Evolutionary conservation across 2,797 vertebrate species (phyloP), one percentile per base, ranked within the genome.

Genomic region (Anniella stebbinsi): DNA sequence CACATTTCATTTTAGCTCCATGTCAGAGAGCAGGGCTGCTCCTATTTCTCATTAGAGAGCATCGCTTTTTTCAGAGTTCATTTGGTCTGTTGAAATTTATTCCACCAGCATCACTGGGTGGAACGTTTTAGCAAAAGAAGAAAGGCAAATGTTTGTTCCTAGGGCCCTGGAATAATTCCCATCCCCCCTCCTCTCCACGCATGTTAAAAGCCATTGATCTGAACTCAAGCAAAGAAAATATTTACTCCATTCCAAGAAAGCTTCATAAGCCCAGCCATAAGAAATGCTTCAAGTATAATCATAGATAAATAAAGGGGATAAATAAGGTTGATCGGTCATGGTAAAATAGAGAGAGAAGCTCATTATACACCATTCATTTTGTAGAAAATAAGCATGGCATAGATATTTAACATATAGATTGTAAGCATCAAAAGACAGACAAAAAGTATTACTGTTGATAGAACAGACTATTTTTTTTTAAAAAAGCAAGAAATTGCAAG

Each of bases 381-480:
- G 48, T 17, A 54, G 73, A n/a, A 85, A 85, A 80, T 33, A 88
- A 87, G 25, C 76, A 75, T 28, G 25, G 76, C 38, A 48, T 30
- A 75, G 87, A 88, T 91, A 86, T 86, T 91, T 88, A 88, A 86
- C 87, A 91, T 91, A 91, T 54, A 91, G 54, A 88, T 88, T 73
- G 90, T 67, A 38, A 66, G 76, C 57, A 81, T 80, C 57, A 66
- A 86, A 85, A 85, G 81, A 33, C 33, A 75, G 75, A 38, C 83
- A 80, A 80, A 67, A 88, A 38, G 51, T n/a, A 70, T 36, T 78
- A 41, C 13, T 83, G 18, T 13, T 41, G 45, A 86, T 78, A 80
- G 80, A 87, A 87, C 11, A 82, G 28, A 38, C 45, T 7, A 13
- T 28, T 8, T 54, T 13, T 28, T 48, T 69, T 30, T 33, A 4